These are phyloP conservation scores for Torymus aiolomorphi DNA, from an alignment of 2,888 invertebrate genomes.

Conservation along the genomic window DNA sequence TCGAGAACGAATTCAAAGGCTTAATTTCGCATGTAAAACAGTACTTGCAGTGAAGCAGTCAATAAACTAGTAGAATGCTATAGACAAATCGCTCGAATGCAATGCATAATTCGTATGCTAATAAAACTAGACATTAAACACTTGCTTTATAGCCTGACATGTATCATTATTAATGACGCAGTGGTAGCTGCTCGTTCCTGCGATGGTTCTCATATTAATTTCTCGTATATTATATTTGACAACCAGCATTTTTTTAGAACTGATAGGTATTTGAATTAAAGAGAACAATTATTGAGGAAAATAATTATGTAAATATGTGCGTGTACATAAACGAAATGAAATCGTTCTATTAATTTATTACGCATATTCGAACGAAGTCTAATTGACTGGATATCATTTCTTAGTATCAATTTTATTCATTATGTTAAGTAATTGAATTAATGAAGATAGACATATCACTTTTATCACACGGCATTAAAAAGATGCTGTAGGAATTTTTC, in stretches of 20 bases:
- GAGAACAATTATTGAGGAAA: background rate
- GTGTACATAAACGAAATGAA: background rate
- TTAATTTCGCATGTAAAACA: no score
- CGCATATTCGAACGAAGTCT: background rate
- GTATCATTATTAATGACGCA: no score
- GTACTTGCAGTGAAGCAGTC: no score
- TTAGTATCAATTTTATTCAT: background rate
- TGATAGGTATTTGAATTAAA: no score
- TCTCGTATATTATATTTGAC: background rate
- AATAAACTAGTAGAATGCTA: background rate
- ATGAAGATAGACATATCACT: constrained; percentile 1
- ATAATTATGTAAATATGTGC: background rate
- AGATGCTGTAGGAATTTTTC: no score
- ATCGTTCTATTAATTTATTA: background rate
- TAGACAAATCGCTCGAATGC: constrained; percentile 10
- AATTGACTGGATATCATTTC: background rate
- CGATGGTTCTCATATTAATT: no score
- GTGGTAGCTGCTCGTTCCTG: no score
- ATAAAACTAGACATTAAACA: constrained; percentile 21
- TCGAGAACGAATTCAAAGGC: no score
- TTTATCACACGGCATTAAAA: background rate
- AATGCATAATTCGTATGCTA: constrained; percentile 30
- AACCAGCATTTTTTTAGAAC: background rate
- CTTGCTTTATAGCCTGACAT: constrained; percentile 17
- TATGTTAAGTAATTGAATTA: constrained; percentile 24